A percentile compares a stretch with the other conserved stretches of the same genome.
Evolutionary conservation across 2,888 invertebrate genomes (phyloP).

Genomic region (Diadromus collaris): DNA sequence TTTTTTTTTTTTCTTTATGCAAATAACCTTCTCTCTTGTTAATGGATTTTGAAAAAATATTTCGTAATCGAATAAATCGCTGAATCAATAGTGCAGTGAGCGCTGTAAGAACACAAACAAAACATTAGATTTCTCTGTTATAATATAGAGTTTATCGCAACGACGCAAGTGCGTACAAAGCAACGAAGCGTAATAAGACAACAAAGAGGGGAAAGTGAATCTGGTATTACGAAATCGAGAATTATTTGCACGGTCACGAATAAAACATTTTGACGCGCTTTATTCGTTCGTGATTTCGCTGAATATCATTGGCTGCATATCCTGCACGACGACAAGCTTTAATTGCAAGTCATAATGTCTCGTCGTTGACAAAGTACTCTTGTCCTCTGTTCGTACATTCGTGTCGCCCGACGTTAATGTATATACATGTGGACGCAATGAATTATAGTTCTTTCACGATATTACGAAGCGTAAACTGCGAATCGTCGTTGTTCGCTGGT

Average conservation of each 20-base stretch:
- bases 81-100: neutral
- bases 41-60: neutral
- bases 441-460: neutral
- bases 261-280: conserved; percentile 12
- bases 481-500: neutral
- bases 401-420: neutral
- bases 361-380: neutral
- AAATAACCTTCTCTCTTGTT: neutral
- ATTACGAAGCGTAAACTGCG: neutral
- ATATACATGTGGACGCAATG: neutral
- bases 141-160: neutral
- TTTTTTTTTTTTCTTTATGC: neutral
- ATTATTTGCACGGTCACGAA: conserved; percentile 41
- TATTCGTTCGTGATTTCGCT: neutral
- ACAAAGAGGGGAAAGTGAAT: conserved; percentile 51
- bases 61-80: neutral
- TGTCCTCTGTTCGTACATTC: neutral
- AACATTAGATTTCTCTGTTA: conserved; percentile 8
- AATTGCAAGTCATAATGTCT: neutral
- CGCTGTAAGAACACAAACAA: neutral
- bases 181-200: conserved; percentile 21
- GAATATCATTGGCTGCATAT: neutral
- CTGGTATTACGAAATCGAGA: conserved; percentile 44
- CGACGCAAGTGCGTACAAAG: conserved; percentile 11
- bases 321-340: neutral